A percentile compares a stretch with the other conserved stretches of the same genome.
Conservation (phyloP, 2,797 vertebrate species). For the Ibycter americanus region DNA sequence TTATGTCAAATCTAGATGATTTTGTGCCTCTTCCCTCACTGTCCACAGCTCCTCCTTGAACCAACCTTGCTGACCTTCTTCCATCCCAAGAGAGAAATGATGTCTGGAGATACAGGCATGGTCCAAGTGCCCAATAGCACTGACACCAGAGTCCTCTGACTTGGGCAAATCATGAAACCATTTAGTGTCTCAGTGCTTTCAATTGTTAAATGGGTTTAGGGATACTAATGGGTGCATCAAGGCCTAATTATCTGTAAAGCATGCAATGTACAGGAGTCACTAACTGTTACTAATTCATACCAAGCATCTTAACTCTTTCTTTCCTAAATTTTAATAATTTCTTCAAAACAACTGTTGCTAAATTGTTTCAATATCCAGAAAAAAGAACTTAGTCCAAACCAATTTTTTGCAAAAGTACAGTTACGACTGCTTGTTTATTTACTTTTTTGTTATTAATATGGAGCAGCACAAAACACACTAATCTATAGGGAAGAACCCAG, state of each 20-base stretch:
- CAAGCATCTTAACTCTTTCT: background rate
- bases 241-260: background rate
- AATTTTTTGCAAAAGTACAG: background rate
- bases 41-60: background rate
- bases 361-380: background rate
- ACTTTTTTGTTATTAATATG: background rate
- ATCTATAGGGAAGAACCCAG: background rate
- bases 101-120: background rate
- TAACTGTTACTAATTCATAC: background rate
- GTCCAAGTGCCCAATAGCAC: background rate
- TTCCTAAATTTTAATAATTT: background rate
- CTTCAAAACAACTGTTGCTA: background rate
- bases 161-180: background rate
- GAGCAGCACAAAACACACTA: background rate
- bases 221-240: background rate
- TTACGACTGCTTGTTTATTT: conserved; percentile 14
- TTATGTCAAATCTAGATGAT: background rate
- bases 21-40: background rate
- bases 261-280: rapidly evolving
- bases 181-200: background rate
- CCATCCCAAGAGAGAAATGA: background rate
- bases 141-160: background rate
- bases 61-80: background rate
- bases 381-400: background rate
- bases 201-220: background rate